Base-by-base conservation (phyloP, 2,113 vertebrate species). In the Anguilla rostrata region DNA sequence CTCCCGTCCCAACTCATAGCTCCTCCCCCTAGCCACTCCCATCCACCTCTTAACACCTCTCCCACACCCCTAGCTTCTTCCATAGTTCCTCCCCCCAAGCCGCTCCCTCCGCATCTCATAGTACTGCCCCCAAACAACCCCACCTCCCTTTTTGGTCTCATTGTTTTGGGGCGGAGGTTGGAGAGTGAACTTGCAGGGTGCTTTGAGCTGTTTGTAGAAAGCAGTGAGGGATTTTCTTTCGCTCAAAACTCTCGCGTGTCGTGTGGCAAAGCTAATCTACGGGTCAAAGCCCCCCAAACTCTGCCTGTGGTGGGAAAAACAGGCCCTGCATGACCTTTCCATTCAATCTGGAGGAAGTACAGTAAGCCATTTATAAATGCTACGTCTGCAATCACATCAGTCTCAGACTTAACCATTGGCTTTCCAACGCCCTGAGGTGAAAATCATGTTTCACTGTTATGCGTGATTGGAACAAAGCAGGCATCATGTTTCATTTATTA, bases 261-360 rank as follows among this genome's bases (percentile, higher is more conserved):
- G 18, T 80, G 53, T 60, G 78, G 84, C 22, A 85, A 63, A 20
- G 56, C 57, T 81, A 2, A 41, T 41, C 2, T 80, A 80, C 4
- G 18, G 40, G 15, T 7, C 78, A 57, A 63, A 57, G 39, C 75
- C 26, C 49, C 39, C 22, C 49, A 14, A 46, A 53, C 49, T 85
- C 66, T 80, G 56, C 46, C 49, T 85, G 75, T 41, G 53, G 49
- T 40, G 78, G 78, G 84, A 53, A 34, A 66, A 63, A 39, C 29
- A 85, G 6, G 39, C 78, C 39, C 29, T 26, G 78, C 78, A 22
- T 53, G 79, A 85, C 84, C 49, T 79, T 78, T 12, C 11, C 34
- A 9, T 40, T 9, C 34, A 9, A 43, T 39, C 43, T 7, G 22
- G 41, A 85, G 84, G 78, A 85, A 80, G 78, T 85, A 14, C 60